phyloP scores from a whole-genome alignment of 2,797 vertebrate species.

The Enteromius unitaeniatus region DNA sequence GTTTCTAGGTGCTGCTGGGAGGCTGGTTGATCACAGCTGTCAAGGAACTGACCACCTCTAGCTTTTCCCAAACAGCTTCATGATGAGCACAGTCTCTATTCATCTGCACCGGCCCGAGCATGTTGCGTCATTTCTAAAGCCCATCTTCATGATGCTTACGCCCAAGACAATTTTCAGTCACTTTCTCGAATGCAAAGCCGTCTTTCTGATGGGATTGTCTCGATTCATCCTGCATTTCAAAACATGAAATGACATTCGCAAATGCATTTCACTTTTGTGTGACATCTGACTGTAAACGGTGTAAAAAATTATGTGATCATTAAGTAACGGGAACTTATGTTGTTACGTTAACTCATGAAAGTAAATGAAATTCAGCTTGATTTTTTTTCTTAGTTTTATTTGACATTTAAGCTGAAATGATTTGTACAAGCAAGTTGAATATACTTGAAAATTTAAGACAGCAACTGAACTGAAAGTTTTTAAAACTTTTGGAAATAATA shows the following conservation, averaged over 20 bases:
- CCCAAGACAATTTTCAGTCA: neutral
- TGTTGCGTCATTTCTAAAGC: neutral
- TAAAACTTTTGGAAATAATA: neutral
- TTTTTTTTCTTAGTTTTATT: neutral
- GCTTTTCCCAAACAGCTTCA: conserved; percentile 59
- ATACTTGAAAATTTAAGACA: neutral
- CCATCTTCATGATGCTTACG: neutral
- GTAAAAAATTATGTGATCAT: neutral
- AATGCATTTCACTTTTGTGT: neutral
- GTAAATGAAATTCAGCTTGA: neutral
- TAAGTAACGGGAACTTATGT: neutral
- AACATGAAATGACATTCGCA: neutral
- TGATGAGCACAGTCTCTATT: conserved; percentile 32
- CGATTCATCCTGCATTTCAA: neutral
- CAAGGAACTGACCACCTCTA: conserved; percentile 65
- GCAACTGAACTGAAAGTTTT: neutral
- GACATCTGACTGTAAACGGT: neutral
- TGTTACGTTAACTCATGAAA: neutral
- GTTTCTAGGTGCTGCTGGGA: conserved; percentile 36
- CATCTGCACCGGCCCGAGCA: neutral
- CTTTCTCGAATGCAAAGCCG: neutral
- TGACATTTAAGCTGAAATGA: neutral
- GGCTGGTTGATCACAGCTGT: conserved; percentile 68
- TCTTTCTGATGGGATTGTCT: neutral
- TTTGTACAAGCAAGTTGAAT: neutral